These are phyloP conservation scores for Taphrorychus bicolor DNA, from an alignment of 2,888 invertebrate genomes.

Conservation along the genomic window DNA sequence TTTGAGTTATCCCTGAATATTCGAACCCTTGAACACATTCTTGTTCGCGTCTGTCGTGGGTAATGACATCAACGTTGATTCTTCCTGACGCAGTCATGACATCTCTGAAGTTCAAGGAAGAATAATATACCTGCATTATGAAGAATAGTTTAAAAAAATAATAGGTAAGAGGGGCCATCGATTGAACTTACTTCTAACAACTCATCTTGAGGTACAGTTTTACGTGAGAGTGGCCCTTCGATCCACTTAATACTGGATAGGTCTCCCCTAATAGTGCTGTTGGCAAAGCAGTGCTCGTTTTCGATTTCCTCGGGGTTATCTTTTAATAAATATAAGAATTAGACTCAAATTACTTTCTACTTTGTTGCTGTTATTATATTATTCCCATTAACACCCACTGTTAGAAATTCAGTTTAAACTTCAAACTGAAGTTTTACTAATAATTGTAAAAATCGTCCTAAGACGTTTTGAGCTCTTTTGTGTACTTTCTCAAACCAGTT, in stretches of 20 bases:
- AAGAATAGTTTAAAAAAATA: no score
- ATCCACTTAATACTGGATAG: constrained; percentile 86
- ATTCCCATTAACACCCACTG: no score
- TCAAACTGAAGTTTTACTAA: no score
- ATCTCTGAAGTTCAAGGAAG: constrained; percentile 89
- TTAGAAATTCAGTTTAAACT: no score
- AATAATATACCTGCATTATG: constrained; percentile 63
- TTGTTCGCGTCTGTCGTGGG: constrained; percentile 68
- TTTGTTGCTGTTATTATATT: no score
- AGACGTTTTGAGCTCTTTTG: no score
- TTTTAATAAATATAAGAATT: constrained; percentile 52
- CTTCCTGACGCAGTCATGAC: constrained; percentile 94
- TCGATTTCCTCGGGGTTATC: constrained; percentile 61
- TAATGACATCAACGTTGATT: constrained; percentile 82
- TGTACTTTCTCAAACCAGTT: no score
- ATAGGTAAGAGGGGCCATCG: no score
- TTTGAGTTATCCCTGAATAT: constrained; percentile 63
- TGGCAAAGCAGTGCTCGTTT: constrained; percentile 76
- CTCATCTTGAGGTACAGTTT: constrained; percentile 22
- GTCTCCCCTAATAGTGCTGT: constrained; percentile 82
- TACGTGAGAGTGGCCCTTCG: constrained; percentile 66
- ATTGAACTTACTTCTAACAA: constrained; percentile 33
- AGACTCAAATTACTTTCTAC: not conserved
- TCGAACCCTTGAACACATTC: constrained; percentile 75
- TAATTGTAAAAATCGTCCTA: no score